phyloP scores from a whole-genome alignment of 2,113 vertebrate species.

The Myanophis thanlyinensis region DNA sequence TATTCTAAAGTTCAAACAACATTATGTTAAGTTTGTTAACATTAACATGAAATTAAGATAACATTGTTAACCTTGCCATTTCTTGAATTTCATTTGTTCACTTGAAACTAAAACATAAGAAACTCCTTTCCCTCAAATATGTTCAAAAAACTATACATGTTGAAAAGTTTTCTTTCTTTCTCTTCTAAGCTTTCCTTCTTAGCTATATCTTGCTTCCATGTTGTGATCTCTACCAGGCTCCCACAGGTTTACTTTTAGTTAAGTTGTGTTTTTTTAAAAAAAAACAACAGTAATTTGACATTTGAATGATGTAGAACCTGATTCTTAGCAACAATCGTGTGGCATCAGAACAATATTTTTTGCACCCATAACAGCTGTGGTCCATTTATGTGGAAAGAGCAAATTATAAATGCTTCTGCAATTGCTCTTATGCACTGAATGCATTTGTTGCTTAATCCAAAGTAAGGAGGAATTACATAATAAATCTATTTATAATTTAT shows the following conservation, averaged over 20 bases:
- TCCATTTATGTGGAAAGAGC: background rate
- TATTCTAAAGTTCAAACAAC: background rate
- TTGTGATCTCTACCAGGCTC: background rate
- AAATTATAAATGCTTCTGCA: background rate
- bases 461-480: background rate
- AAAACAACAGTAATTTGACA: background rate
- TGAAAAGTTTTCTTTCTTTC: no score
- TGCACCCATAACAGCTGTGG: background rate
- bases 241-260: background rate
- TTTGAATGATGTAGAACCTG: background rate
- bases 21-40: background rate
- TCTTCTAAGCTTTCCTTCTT: background rate
- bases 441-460: background rate
- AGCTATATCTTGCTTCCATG: background rate
- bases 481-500: background rate
- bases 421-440: background rate
- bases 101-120: background rate
- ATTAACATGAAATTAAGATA: background rate
- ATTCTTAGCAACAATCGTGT: background rate
- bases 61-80: background rate
- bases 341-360: background rate
- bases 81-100: background rate
- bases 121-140: background rate
- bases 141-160: background rate
- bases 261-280: background rate